These are phyloP conservation scores for Tipula confusa DNA, from an alignment of 2,888 invertebrate genomes.

Conservation along the genomic window DNA sequence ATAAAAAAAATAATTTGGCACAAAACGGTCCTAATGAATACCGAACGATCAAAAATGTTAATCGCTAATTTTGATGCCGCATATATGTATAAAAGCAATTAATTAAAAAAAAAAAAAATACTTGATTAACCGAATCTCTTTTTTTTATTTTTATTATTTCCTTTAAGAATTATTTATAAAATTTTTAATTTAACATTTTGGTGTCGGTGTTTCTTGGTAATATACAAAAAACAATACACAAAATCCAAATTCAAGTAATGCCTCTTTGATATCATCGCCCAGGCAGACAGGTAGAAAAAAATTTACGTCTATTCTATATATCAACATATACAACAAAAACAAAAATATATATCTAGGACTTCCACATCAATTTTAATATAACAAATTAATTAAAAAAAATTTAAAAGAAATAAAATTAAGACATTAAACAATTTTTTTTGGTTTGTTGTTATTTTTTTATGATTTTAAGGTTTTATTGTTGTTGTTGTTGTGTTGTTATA, in stretches of 20 bases:
- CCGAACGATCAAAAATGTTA: not conserved
- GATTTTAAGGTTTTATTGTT: not conserved
- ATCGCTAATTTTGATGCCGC: not conserved
- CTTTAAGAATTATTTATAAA: not conserved
- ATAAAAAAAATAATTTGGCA: no score
- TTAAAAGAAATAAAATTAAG: not conserved
- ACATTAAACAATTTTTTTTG: not conserved
- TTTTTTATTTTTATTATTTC: not conserved
- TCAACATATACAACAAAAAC: not conserved
- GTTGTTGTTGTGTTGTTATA: not conserved
- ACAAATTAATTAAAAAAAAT: not conserved
- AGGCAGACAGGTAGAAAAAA: not conserved
- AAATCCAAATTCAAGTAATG: not conserved
- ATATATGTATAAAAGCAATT: not conserved
- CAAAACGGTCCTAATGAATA: not conserved
- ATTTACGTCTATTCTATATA: not conserved
- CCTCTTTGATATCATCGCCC: slow-evolving; percentile 12
- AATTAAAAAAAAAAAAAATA: not conserved
- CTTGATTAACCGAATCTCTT: not conserved
- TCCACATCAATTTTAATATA: not conserved
- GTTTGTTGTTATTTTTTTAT: not conserved
- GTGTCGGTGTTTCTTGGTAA: not conserved
- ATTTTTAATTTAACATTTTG: not conserved
- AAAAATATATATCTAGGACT: not conserved
- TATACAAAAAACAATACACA: not conserved